Evolutionary conservation across 2,888 invertebrate genomes (phyloP).

Genomic region (Masnerella sp.): DNA sequence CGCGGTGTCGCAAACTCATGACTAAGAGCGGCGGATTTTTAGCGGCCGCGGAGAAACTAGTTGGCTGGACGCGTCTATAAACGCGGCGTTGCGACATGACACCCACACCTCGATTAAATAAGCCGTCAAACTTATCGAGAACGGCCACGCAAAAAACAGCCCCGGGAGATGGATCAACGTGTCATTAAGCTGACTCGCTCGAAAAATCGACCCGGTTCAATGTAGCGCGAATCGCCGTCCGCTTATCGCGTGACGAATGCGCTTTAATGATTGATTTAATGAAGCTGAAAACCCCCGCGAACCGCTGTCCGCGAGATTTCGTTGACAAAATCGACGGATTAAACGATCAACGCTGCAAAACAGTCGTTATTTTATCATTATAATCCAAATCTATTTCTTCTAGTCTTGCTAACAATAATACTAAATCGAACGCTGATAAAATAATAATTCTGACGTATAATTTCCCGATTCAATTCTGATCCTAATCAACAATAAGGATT

Average conservation of each 20-base stretch:
- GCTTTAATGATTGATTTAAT: constrained; percentile 53
- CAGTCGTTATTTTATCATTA: no score
- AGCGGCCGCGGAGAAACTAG: constrained; percentile 57
- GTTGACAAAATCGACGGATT: constrained; percentile 27
- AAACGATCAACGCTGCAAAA: not conserved
- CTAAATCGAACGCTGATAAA: no score
- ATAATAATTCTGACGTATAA: no score
- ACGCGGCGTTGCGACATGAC: constrained; percentile 73
- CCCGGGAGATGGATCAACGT: constrained; percentile 50
- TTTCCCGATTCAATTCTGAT: no score
- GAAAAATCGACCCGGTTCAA: constrained; percentile 45
- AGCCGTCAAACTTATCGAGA: constrained; percentile 55
- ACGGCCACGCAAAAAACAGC: constrained; percentile 40
- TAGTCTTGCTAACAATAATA: no score
- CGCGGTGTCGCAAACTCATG: constrained; percentile 74
- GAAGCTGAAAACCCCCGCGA: constrained; percentile 51
- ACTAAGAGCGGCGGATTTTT: constrained; percentile 76
- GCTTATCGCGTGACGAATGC: constrained; percentile 55
- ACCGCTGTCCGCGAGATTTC: constrained; percentile 22
- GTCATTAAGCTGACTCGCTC: constrained; percentile 43
- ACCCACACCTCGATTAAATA: constrained; percentile 74
- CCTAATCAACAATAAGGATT: no score
- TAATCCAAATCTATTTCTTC: no score
- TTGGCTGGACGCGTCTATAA: constrained; percentile 66
- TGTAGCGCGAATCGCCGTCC: constrained; percentile 38